A percentile compares a stretch with the other conserved stretches of the same genome.
These are phyloP conservation scores for Sesamia inferens DNA, from an alignment of 2,888 invertebrate genomes.

Conservation along the genomic window DNA sequence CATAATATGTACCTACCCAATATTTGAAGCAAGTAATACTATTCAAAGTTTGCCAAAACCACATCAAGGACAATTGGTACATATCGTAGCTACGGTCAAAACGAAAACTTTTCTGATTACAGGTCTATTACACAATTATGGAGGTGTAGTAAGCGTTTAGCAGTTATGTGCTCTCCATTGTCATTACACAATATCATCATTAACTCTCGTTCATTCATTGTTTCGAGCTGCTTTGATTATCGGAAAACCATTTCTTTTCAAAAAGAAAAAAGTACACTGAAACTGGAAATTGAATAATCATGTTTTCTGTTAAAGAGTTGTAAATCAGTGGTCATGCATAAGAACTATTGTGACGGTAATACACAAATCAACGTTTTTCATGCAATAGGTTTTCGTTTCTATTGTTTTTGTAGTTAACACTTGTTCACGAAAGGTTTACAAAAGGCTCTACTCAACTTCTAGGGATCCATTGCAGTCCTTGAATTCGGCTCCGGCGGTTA, in stretches of 20 bases:
- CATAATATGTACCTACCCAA: neutral
- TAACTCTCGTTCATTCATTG: constrained; percentile 15
- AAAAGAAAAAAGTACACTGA: constrained; percentile 13
- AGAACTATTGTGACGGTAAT: constrained; percentile 64
- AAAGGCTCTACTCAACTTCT: constrained; percentile 59
- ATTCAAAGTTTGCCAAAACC: neutral
- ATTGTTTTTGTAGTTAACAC: constrained; percentile 60
- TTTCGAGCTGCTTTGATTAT: constrained; percentile 10
- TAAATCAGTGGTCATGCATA: constrained; percentile 47
- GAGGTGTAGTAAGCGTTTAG: neutral
- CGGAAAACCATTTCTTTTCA: constrained; percentile 1
- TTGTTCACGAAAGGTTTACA: constrained; percentile 62
- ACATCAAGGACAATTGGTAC: neutral
- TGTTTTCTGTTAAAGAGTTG: constrained; percentile 48
- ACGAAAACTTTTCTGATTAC: constrained; percentile 2
- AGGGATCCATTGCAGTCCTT: constrained; percentile 34
- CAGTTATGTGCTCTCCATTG: constrained; percentile 3
- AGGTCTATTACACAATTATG: neutral
- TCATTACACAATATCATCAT: constrained; percentile 12
- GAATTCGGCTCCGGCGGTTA: constrained; percentile 22
- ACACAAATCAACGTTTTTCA: constrained; percentile 56
- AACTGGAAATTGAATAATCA: constrained; percentile 41
- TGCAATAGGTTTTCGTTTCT: constrained; percentile 51
- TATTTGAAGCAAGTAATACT: neutral
- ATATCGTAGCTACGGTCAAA: neutral